These are phyloP conservation scores for Todiramphus chloris DNA, from an alignment of 2,113 vertebrate genomes.

Conservation along the genomic window DNA sequence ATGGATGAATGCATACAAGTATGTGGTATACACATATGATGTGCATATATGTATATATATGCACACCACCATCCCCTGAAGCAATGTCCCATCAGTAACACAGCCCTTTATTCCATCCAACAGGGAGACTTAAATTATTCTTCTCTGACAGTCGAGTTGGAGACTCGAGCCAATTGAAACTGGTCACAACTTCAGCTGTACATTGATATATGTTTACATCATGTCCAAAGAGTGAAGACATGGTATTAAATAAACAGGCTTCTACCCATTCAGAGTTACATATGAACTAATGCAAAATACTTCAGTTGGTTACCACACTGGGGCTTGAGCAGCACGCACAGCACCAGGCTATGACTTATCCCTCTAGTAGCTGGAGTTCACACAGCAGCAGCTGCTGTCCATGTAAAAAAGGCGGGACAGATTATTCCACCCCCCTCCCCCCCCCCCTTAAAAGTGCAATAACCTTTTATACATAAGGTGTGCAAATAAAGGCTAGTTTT, in stretches of 20 bases:
- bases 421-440: fast-evolving
- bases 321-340: not conserved
- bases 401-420: not conserved
- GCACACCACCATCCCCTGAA: fast-evolving
- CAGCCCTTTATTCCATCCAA: not conserved
- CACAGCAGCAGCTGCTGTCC: not conserved
- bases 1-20: fast-evolving
- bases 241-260: not conserved
- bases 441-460: fast-evolving
- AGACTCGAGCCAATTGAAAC: not conserved
- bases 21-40: fast-evolving
- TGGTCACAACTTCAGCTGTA: not conserved
- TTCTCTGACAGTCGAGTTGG: not conserved
- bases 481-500: not conserved
- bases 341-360: not conserved
- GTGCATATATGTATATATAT: fast-evolving
- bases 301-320: not conserved
- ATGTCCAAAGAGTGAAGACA: not conserved
- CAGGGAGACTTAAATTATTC: not conserved
- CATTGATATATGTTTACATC: not conserved
- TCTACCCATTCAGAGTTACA: not conserved
- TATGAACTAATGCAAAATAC: not conserved
- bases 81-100: not conserved
- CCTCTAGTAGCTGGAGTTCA: not conserved
- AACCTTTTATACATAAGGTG: not conserved